phyloP scores from a whole-genome alignment of 35 echinoderm and acorn worm genomes.

The Apostichopus californicus region DNA sequence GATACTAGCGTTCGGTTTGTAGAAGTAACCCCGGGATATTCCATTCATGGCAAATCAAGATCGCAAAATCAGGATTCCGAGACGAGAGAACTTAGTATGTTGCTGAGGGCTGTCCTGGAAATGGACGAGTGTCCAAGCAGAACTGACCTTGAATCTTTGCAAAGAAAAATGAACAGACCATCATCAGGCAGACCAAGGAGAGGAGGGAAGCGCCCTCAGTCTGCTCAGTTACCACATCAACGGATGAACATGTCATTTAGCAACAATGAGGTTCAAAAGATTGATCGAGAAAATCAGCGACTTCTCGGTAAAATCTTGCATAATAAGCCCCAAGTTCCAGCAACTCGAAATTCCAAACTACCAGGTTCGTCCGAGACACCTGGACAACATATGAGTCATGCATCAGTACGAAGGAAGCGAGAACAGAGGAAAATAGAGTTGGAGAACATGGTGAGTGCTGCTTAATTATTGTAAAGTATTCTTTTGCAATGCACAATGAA shows the following conservation, averaged over 20 bases:
- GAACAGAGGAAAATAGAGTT: constrained; percentile 94
- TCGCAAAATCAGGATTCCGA: constrained; percentile 61
- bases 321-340: constrained; percentile 35
- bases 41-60: constrained; percentile 43
- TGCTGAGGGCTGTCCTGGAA: constrained; percentile 89
- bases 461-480: no score
- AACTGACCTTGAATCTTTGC: constrained; percentile 44
- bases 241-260: constrained; percentile 98
- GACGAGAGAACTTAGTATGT: constrained; percentile 82
- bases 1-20: constrained; percentile 46
- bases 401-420: constrained; percentile 74
- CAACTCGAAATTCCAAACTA: not conserved
- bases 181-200: constrained; percentile 42
- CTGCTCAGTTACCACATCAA: constrained; percentile 77
- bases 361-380: not conserved
- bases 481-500: no score
- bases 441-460: constrained; percentile 88
- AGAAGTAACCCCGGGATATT: constrained; percentile 59
- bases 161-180: constrained; percentile 73
- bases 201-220: constrained; percentile 32
- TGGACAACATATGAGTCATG: constrained; percentile 71
- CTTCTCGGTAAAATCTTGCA: constrained; percentile 79
- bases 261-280: constrained; percentile 87
- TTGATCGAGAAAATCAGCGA: constrained; percentile 93
- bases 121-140: constrained; percentile 79